Evolutionary conservation across 2,113 vertebrate genomes (phyloP), one percentile per base, ranked within the genome.

Genomic region (Syngnathus scovelli): DNA sequence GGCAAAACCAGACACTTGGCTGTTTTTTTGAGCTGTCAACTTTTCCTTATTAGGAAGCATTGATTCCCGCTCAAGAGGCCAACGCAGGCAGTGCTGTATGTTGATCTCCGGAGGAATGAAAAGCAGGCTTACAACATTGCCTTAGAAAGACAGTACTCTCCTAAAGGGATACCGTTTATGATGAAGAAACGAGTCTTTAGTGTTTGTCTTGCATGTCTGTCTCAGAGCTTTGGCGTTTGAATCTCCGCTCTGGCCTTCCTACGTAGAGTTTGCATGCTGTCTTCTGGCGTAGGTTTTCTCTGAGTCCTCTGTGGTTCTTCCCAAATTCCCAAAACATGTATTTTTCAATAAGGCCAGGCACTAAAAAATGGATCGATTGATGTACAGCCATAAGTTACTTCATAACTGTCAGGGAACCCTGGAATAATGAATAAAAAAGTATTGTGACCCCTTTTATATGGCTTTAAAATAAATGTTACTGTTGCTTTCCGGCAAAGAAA

Each of bases 1-100:
- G 27, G 63, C 55, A 77, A 79, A 83, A 69, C 60, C 58, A 70
- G 63, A 44, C 46, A 76, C 68, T 73, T 64, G 76, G 73, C 66
- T 69, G 72, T 66, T 89, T 77, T 43, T 27, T 49, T 55, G 21
- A 62, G 69, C 76, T 85, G 78, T 85, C 54, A 43, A 71, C 65
- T 56, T 81, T 74, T 75, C 91, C 90, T 86, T 92, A 88, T 92
- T 91, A 90, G 91, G 91, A 60, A 83, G 80, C 81, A 78, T 79
- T 78, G 68, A 78, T 84, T 79, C 80, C 52, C 38, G 64, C 72
- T 70, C 64, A 64, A 66, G 39, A 19, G 39, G 65, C 71, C 70
- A 73, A 74, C 68, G 80, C 43, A 15, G 65, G 58, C 36, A 6
- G 33, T 15, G 39, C 63, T 51, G 61, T 48, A 71, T 43, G 51